Base-by-base conservation (phyloP, 2,797 vertebrate genomes). In the Aldrovandia affinis region DNA sequence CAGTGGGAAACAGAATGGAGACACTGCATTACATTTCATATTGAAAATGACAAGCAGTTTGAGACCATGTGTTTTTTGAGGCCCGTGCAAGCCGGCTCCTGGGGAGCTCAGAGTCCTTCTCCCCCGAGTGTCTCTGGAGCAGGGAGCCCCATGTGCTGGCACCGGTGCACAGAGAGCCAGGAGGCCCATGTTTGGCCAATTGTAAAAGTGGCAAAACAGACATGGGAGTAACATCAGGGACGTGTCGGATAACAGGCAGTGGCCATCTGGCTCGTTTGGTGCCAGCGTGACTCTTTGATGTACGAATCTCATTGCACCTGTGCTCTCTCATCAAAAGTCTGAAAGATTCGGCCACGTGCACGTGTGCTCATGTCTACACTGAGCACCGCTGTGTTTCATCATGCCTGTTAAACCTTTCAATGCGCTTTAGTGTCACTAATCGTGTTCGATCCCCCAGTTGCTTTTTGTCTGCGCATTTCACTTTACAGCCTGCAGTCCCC, bases 261-360 rank as follows among this genome's bases (percentile, higher is more conserved):
- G 6, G 55, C 42, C 83, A 63, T 65, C 83, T 79, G 75, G 44
- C 42, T 18, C 42, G 42, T 42, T 25, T 7, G 20, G 36, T 8
- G 68, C 22, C 68, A 4, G 18, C 36, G 0, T 18, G 18, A 15
- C 83, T 63, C 44, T 12, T 44, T 80, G 73, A 77, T n/a, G 73
- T 63, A 55, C 20, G 9, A 50, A 61, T 10, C 82, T 83, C 52
- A 61, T 83, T 83, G 50, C 78, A 18, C 73, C 82, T n/a, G 39
- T 22, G 4, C 73, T 50, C 73, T 77, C 47, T 77, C 73, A 77
- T 77, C 73, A 6, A 9, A 14, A 28, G 39, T 10, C 73, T 44
- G 39, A 77, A 77, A 77, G 73, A 9, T 22, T 4, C 18, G 9
- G 73, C 20, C 73, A 10, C 73, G 4, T 25, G 39, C 22, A 9